Conservation (phyloP, 2,888 invertebrate species). For the Meiosimyza decipiens region DNA sequence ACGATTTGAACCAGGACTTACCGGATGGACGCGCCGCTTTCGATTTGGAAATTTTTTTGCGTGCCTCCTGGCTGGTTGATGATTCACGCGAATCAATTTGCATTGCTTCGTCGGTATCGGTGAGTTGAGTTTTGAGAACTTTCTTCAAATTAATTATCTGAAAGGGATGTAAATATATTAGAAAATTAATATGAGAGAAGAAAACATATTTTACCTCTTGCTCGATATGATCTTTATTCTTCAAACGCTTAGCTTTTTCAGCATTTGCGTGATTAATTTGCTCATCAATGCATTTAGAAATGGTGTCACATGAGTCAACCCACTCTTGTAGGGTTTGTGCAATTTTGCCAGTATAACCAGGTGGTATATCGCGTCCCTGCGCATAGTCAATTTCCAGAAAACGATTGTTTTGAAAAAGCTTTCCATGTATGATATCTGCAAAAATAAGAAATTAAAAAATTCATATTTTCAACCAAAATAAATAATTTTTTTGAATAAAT, state of each 20-base stretch:
- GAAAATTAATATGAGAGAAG: neutral
- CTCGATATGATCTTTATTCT: conserved; percentile 85
- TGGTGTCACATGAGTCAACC: conserved; percentile 91
- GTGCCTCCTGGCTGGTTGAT: conserved; percentile 68
- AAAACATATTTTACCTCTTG: conserved; percentile 75
- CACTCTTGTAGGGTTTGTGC: conserved; percentile 85
- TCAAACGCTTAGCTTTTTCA: conserved; percentile 83
- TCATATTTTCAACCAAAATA: conserved; percentile 14
- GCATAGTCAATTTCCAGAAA: conserved; percentile 94
- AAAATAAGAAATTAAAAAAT: conserved; percentile 11
- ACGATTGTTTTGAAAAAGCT: conserved; percentile 94
- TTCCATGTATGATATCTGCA: conserved; percentile 92
- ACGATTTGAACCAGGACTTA: conserved; percentile 54
- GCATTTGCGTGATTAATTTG: conserved; percentile 89
- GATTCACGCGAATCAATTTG: conserved; percentile 77
- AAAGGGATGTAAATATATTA: conserved; percentile 27
- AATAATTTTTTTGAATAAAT: neutral
- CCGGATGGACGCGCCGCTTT: conserved; percentile 60
- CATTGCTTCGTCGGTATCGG: conserved; percentile 88
- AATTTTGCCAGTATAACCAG: conserved; percentile 84
- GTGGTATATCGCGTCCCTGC: conserved; percentile 89
- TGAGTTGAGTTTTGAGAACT: conserved; percentile 82
- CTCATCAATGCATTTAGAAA: conserved; percentile 87
- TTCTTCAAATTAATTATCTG: conserved; percentile 90
- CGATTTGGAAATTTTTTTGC: conserved; percentile 64